Percentiles rank a stretch among this genome's conserved stretches.
Conservation (phyloP, 2,113 vertebrate genomes). For the Saccopteryx leptura region DNA sequence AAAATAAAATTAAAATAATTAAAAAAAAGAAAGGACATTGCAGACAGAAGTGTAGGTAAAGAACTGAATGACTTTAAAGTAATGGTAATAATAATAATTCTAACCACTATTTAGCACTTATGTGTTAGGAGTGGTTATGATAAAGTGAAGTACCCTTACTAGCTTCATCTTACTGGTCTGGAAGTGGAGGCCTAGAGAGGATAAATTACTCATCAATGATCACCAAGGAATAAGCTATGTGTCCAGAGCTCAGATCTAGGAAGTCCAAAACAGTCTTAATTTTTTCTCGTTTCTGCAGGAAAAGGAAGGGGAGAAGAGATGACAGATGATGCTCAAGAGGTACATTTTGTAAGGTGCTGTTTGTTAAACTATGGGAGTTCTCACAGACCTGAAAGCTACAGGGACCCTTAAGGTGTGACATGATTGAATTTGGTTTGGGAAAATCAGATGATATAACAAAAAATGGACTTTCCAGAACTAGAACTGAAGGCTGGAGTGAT, state of each 20-base stretch:
- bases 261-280: neutral
- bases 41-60: neutral
- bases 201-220: neutral
- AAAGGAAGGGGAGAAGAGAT: neutral
- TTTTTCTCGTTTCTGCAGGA: neutral
- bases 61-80: neutral
- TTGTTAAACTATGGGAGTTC: neutral
- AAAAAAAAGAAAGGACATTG: neutral
- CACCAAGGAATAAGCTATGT: neutral
- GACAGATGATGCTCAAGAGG: neutral
- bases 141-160: neutral
- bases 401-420: neutral
- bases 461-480: neutral
- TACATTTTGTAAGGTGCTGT: neutral
- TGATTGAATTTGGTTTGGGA: neutral
- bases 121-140: neutral
- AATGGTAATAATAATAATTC: neutral
- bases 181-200: neutral
- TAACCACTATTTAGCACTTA: neutral
- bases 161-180: neutral
- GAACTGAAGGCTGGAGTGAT: neutral
- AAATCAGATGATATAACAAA: neutral
- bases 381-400: neutral
- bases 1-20: no score
- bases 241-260: neutral